A percentile compares a stretch with the other conserved stretches of the same genome.
phyloP scores from a whole-genome alignment of 2,797 vertebrate species.

The Anolis apletophallus region DNA sequence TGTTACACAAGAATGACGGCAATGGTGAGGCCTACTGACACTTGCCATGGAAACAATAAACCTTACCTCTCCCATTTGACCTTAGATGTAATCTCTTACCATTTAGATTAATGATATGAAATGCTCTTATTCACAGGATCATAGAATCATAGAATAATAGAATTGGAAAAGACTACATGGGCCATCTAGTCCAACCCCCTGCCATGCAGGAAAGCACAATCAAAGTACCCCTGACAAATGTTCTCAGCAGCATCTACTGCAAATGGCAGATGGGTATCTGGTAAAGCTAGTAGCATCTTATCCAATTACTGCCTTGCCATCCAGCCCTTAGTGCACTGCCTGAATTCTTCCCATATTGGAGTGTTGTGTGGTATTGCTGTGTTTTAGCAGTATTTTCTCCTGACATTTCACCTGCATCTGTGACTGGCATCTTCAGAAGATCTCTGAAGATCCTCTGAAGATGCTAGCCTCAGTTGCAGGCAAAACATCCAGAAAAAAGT shows the following conservation, averaged over 20 bases:
- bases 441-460: too few species aligned
- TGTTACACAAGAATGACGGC: slow-evolving; percentile 50
- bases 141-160: too few species aligned
- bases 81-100: not conserved
- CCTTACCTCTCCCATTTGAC: slow-evolving; percentile 4
- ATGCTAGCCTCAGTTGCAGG: too few species aligned
- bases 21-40: not conserved
- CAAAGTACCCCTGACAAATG: not conserved
- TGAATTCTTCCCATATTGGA: not conserved
- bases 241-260: not conserved
- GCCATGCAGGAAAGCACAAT: too few species aligned
- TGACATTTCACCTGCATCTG: too few species aligned
- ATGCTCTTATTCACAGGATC: not conserved
- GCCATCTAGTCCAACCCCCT: too few species aligned
- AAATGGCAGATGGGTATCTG: not conserved
- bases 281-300: not conserved
- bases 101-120: not conserved
- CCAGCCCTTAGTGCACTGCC: not conserved
- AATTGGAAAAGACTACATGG: too few species aligned
- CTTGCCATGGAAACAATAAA: slow-evolving; percentile 34
- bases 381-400: too few species aligned
- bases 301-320: not conserved
- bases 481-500: too few species aligned
- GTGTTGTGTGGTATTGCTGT: too few species aligned
- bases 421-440: too few species aligned